A percentile compares a stretch with the other conserved stretches of the same genome.
These are phyloP conservation scores for Mastigias papua DNA, from an alignment of 30 jellyfish, hydroid and myxozoan genomes.

Conservation along the genomic window DNA sequence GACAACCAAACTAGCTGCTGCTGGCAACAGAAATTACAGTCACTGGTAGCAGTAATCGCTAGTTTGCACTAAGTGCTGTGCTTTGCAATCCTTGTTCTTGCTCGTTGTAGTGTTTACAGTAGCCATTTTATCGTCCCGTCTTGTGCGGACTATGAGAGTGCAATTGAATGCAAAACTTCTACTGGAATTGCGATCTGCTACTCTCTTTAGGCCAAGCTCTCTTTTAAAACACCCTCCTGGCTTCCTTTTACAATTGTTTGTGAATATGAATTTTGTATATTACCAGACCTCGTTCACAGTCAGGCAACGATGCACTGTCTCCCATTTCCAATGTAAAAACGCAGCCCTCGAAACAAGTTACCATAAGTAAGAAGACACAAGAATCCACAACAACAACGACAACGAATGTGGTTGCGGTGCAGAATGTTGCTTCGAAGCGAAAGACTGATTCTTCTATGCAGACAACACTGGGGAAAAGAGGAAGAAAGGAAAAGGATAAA, in stretches of 20 bases:
- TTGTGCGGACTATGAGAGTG: neutral
- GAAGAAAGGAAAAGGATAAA: conserved; percentile 79
- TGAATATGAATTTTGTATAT: too few relatives aligned
- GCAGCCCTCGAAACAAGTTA: neutral
- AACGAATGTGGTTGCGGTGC: conserved; percentile 24
- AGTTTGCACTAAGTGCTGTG: too few relatives aligned
- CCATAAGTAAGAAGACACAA: conserved; percentile 12
- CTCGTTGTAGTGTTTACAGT: neutral
- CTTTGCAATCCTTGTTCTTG: neutral
- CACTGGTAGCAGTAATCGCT: too few relatives aligned
- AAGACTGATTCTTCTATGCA: conserved; percentile 48
- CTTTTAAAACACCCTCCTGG: too few relatives aligned
- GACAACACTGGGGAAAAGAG: conserved; percentile 69
- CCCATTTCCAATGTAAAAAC: neutral
- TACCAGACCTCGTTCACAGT: conserved; percentile 32
- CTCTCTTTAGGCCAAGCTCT: neutral
- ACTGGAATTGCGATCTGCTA: neutral
- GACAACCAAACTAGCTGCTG: too few relatives aligned
- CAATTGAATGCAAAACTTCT: neutral
- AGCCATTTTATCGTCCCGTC: neutral
- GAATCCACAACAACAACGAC: conserved; percentile 28
- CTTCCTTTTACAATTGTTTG: too few relatives aligned
- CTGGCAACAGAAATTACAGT: too few relatives aligned
- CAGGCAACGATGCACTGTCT: neutral
- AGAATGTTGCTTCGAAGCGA: conserved; percentile 48